Evolutionary conservation across 2,113 vertebrate species (phyloP).

Genomic region (Gallinago media): DNA sequence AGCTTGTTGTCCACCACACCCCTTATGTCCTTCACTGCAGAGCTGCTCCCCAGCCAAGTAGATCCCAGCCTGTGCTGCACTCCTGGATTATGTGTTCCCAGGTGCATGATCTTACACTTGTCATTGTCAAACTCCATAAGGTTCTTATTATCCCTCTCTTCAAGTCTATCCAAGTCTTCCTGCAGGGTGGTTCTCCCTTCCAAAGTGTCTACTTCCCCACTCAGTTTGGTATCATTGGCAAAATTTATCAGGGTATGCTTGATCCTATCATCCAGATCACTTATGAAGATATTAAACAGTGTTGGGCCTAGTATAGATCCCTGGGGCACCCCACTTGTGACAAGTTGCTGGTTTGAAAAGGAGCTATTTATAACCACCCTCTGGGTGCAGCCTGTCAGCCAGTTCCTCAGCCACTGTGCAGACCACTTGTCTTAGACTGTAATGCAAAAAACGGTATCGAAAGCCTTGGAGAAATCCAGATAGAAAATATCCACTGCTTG

Average conservation of each 20-base stretch:
- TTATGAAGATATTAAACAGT: neutral
- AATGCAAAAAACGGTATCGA: neutral
- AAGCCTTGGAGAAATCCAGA: neutral
- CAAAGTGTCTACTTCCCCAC: neutral
- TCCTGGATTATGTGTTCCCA: neutral
- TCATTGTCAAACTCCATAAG: neutral
- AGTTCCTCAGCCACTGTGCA: neutral
- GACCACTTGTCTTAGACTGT: neutral
- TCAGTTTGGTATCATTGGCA: neutral
- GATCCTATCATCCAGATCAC: neutral
- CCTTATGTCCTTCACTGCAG: neutral
- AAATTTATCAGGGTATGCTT: neutral
- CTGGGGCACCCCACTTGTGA: neutral
- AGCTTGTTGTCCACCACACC: neutral
- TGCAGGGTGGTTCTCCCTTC: neutral
- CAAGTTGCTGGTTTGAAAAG: neutral
- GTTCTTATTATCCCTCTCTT: neutral
- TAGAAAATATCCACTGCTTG: neutral
- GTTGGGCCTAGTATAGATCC: neutral
- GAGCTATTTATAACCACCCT: neutral
- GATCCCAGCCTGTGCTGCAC: neutral
- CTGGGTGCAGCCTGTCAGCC: neutral
- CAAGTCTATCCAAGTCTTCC: neutral
- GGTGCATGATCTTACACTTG: neutral
- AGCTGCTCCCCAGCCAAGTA: neutral